Evolutionary conservation across 2,888 invertebrate species (phyloP), one percentile per base, ranked within the genome.

Genomic region (Liopterus haemorrhoidalis): DNA sequence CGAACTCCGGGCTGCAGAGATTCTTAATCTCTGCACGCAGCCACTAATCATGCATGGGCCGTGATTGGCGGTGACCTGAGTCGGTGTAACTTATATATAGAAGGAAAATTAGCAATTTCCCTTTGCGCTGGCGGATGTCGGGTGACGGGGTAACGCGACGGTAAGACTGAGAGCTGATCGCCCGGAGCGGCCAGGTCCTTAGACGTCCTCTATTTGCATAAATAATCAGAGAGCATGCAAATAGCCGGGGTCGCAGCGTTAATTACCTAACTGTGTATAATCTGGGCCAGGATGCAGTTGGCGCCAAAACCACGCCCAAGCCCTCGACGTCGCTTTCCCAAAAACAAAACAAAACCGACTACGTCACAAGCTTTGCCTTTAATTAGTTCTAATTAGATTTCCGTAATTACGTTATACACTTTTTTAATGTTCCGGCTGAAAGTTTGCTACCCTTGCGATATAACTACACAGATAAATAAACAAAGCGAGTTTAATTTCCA

Each of bases 181-280:
- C 22, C 16, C 32, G 11, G 35, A 16, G 31, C 22, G 25, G 18
- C 22, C 25, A 21, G 41, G 30, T 28, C 42, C 61, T 60, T 57
- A 62, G 64, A 63, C 61, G 58, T 57, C 59, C 57, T 58, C 57
- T 62, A 68, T 69, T 68, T 68, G 64, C 68, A 68, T 68, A 68
- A 68, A 66, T 68, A 68, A 67, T 68, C 65, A 62, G 64, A 63
- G 62, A 59, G 61, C 60, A 66, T 68, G 67, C 68, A 68, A 67
- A 67, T 67, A 58, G 57, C 58, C 54, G 58, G 63, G 64, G 65
- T 66, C 65, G 62, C 57, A 58, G 66, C 62, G 66, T 68, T 67
- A 68, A 68, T 67, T 66, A 66, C 66, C 63, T 63, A 60, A 59
- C 61, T 59, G 60, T 60, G 61, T 60, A 61, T 60, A 62, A 60